A percentile compares a stretch with the other conserved stretches of the same genome.
Evolutionary conservation across 2,797 vertebrate species (phyloP).

Genomic region (Botia kubotai): DNA sequence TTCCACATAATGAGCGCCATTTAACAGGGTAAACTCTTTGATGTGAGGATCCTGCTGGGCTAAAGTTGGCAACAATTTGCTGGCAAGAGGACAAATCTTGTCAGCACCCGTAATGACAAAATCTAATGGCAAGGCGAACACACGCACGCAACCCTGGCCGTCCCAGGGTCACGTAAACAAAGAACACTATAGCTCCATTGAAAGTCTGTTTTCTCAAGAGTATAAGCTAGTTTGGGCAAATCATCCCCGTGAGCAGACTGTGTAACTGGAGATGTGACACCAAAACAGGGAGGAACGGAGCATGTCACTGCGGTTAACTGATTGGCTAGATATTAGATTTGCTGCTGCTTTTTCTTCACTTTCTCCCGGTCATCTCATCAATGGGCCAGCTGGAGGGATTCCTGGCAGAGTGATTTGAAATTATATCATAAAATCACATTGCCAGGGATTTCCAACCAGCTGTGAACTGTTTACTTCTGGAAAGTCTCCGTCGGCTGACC

Average conservation of each 20-base stretch:
- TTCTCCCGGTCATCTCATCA: conserved; percentile 38
- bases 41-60: conserved; percentile 30
- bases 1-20: conserved; percentile 41
- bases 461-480: conserved; percentile 65
- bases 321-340: conserved; percentile 51
- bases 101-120: conserved; percentile 49
- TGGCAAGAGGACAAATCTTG: conserved; percentile 29
- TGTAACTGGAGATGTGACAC: conserved; percentile 59
- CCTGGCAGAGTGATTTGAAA: conserved; percentile 90
- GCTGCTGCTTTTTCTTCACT: conserved; percentile 29
- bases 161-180: conserved; percentile 57
- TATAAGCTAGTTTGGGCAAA: conserved; percentile 57
- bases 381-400: conserved; percentile 84
- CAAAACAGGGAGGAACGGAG: conserved; percentile 9
- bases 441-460: conserved; percentile 91
- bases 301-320: conserved; percentile 30
- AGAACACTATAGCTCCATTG: conserved; percentile 55
- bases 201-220: conserved; percentile 68
- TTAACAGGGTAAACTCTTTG: conserved; percentile 31
- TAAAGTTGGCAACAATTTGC: conserved; percentile 37
- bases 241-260: conserved; percentile 69
- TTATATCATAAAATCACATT: conserved; percentile 88
- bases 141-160: conserved; percentile 31
- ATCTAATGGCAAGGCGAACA: conserved; percentile 17
- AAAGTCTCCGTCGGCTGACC: conserved; percentile 33